Percentiles rank a stretch among this genome's conserved stretches.
Conservation (phyloP, 2,888 invertebrate species). For the Hypena proboscidalis region DNA sequence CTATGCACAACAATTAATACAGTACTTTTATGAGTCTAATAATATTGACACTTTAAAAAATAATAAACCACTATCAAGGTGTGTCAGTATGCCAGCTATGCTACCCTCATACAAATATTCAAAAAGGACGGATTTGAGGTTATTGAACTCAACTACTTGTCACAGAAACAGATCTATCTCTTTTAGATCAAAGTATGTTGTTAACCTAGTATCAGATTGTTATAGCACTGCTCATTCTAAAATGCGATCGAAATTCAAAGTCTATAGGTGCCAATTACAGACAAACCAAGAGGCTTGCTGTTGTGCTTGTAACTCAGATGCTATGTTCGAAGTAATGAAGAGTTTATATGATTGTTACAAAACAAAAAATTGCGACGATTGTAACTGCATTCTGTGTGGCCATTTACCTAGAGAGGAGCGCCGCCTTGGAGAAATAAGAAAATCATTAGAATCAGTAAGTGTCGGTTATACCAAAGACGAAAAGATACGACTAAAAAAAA, state of each 20-base stretch:
- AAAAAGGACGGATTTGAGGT: no score
- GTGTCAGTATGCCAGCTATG: no score
- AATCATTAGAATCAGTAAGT: slow-evolving; percentile 14
- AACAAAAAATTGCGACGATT: slow-evolving; percentile 67
- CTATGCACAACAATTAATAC: no score
- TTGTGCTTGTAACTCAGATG: slow-evolving; percentile 59
- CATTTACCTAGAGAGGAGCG: slow-evolving; percentile 43
- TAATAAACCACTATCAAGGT: no score
- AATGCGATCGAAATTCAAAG: not conserved
- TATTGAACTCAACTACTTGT: no score
- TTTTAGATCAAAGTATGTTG: not conserved
- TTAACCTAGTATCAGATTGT: not conserved
- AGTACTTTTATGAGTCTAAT: no score
- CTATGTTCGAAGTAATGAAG: slow-evolving; percentile 74
- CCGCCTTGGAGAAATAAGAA: slow-evolving; percentile 8
- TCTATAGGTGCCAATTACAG: slow-evolving; percentile 38
- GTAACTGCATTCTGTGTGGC: slow-evolving; percentile 68
- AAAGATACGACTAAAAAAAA: no score
- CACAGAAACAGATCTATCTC: no score
- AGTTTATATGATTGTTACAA: slow-evolving; percentile 71
- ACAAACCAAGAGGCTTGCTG: slow-evolving; percentile 52
- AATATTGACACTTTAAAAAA: no score
- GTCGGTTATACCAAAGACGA: not conserved
- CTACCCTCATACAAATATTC: no score
- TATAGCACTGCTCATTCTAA: not conserved